Base-by-base conservation (phyloP, 2,113 vertebrate species). In the Cathartes aura region DNA sequence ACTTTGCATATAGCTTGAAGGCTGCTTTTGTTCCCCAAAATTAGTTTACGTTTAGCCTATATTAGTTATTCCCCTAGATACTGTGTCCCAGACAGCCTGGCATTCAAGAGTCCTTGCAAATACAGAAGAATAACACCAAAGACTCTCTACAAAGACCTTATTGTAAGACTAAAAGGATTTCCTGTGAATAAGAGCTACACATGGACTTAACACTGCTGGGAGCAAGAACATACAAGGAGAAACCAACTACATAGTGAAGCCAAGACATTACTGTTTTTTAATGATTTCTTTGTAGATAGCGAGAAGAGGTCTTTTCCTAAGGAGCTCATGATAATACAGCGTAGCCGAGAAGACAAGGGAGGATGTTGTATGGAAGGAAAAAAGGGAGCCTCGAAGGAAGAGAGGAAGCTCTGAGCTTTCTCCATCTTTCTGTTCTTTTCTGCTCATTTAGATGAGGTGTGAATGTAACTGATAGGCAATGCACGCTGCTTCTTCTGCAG, bases 161-260 rank as follows among this genome's bases (percentile, higher is more conserved):
- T 96, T 96, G 93, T 94, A 96, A 93, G 84, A 94, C 96, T 96
- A 96, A 97, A 97, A 96, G 96, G 94, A 95, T 96, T 96, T 97
- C 91, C 92, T 93, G 91, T 95, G 95, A 97, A 96, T 97, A 75
- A 96, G 93, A 91, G 82, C 89, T 96, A 97, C 91, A 87, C 93
- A 96, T 94, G 92, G 96, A 97, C 90, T 97, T 96, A 96, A 92
- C 92, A 75, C 96, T 92, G 90, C 92, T 97, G 95, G 93, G 96
- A 97, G 93, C 93, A 96, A 97, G 95, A 96, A 94, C 93, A 80
- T 96, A 90, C 95, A 97, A 96, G 97, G 92, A 97, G 95, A 96
- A 97, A 95, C 62, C 95, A 72, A 82, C 95, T 91, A 56, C 78
- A 90, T 5, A 94, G 87, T 68, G 82, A 82, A 96, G 87, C 90